A percentile compares a stretch with the other conserved stretches of the same genome.
phyloP scores from a whole-genome alignment of 2,888 invertebrate genomes.

The Plebejus melissa region DNA sequence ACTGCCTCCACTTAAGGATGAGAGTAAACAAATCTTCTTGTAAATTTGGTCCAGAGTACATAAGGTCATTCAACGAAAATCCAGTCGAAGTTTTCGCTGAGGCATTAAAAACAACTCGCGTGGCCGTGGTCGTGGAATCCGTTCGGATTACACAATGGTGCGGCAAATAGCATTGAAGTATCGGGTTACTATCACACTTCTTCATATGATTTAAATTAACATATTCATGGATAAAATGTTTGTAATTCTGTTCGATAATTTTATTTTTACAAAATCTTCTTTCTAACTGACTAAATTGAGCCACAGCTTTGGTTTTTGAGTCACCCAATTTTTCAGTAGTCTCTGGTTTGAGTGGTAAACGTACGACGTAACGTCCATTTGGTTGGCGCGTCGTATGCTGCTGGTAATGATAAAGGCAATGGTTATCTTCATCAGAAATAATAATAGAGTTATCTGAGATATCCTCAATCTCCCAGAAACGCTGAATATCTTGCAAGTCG shows the following conservation, averaged over 20 bases:
- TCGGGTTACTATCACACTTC: too few species aligned
- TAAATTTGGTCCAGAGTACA: conserved; percentile 23
- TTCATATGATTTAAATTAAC: too few species aligned
- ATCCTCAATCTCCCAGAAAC: conserved; percentile 22
- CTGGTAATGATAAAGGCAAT: conserved; percentile 28
- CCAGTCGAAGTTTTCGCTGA: conserved; percentile 29
- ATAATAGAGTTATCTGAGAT: conserved; percentile 24
- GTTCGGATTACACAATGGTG: too few species aligned
- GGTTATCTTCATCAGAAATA: conserved; percentile 28
- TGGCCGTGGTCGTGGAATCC: conserved; percentile 25
- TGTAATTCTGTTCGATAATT: too few species aligned
- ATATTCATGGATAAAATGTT: too few species aligned
- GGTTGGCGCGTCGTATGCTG: conserved; percentile 26
- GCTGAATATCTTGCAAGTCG: too few species aligned
- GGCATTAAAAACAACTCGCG: conserved; percentile 28
- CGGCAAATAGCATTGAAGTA: too few species aligned
- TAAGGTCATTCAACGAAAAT: conserved; percentile 20
- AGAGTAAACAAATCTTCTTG: conserved; percentile 20
- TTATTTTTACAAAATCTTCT: too few species aligned
- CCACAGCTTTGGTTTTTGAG: too few species aligned
- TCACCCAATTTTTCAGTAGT: not conserved
- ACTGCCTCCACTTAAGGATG: not conserved
- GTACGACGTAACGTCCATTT: conserved; percentile 30
- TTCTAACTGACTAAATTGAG: too few species aligned
- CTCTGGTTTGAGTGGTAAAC: conserved; percentile 21